Conservation (phyloP, 2,113 vertebrate genomes). For the Cettia cetti region DNA sequence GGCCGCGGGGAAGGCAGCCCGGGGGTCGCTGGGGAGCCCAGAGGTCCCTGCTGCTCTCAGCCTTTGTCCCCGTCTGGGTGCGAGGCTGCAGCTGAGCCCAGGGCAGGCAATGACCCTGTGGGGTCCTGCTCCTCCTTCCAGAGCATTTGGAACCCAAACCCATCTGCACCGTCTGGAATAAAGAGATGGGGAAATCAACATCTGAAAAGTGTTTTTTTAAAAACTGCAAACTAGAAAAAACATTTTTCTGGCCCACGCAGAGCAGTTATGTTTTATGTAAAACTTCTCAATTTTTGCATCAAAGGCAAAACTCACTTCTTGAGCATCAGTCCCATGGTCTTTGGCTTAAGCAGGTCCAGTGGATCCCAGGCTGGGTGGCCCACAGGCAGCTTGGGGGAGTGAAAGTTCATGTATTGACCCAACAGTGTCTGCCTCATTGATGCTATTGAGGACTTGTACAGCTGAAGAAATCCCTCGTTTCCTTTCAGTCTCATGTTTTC, state of each 20-base stretch:
- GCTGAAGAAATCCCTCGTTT: background rate
- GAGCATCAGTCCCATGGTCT: background rate
- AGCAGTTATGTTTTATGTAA: background rate
- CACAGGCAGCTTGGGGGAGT: background rate
- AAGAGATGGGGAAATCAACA: background rate
- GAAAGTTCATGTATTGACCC: background rate
- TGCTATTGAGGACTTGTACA: accelerated
- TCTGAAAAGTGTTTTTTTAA: background rate
- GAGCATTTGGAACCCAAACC: background rate
- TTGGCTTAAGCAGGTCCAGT: background rate
- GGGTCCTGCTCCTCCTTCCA: background rate
- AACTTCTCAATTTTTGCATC: background rate
- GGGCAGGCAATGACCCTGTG: background rate
- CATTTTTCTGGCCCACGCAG: background rate
- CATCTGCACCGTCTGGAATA: background rate
- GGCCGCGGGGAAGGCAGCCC: accelerated
- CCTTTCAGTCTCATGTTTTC: background rate
- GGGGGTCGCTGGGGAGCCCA: background rate
- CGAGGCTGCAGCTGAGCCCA: background rate
- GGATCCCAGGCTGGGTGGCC: background rate
- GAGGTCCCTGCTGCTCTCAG: accelerated
- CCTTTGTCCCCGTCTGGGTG: background rate
- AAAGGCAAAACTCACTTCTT: background rate
- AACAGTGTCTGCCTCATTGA: accelerated
- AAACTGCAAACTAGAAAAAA: background rate